phyloP scores from a whole-genome alignment of 2,888 invertebrate genomes.

The Plemyria rubiginata region DNA sequence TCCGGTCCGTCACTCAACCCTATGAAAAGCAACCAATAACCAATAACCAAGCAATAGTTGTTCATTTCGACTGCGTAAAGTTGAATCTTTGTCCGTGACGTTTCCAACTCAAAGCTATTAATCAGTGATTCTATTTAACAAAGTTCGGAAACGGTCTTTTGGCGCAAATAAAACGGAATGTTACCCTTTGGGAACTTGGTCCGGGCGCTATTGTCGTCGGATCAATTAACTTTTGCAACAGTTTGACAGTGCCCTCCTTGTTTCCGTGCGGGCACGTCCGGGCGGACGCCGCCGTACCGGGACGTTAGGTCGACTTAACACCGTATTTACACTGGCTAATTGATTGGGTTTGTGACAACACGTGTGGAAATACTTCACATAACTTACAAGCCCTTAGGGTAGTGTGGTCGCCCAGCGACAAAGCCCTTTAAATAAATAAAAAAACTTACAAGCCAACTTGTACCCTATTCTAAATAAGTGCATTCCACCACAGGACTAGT shows the following conservation, averaged over 20 bases:
- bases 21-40: no score
- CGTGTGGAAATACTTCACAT: neutral
- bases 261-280: constrained; percentile 46
- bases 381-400: neutral
- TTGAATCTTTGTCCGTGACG: constrained; percentile 53
- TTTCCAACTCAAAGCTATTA: constrained; percentile 54
- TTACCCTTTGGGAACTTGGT: constrained; percentile 49
- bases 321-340: constrained; percentile 43
- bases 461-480: no score
- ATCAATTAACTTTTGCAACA: constrained; percentile 60
- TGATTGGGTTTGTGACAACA: constrained; percentile 30
- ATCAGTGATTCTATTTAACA: constrained; percentile 58
- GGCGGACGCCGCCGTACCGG: constrained; percentile 35
- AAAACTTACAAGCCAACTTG: neutral
- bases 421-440: no score
- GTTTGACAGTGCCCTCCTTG: constrained; percentile 52
- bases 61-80: constrained; percentile 49
- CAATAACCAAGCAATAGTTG: no score
- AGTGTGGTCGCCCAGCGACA: no score
- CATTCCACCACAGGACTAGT: no score
- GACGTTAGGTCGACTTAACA: constrained; percentile 48
- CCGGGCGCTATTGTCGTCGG: constrained; percentile 51
- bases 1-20: no score
- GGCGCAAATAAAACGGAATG: constrained; percentile 57
- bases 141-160: constrained; percentile 55